phyloP scores from a whole-genome alignment of 2,113 vertebrate species.

The Myotis brandtii region DNA sequence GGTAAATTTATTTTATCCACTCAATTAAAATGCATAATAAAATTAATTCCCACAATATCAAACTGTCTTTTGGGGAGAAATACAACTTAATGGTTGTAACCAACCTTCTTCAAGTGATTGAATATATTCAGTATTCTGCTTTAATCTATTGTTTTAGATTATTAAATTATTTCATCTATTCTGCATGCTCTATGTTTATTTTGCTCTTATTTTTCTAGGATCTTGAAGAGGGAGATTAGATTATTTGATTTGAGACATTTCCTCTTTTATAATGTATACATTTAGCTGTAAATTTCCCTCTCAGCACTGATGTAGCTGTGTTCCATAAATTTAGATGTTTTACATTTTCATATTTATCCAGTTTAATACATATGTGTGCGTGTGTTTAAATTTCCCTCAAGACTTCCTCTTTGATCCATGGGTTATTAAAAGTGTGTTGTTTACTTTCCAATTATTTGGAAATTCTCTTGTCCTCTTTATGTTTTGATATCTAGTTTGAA shows the following conservation, averaged over 20 bases:
- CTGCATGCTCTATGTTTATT: not conserved
- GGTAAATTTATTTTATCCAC: not conserved
- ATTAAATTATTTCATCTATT: not conserved
- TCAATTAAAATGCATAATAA: not conserved
- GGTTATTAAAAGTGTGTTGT: not conserved
- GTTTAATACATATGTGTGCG: too few species aligned
- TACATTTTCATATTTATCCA: not conserved
- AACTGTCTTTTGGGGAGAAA: not conserved
- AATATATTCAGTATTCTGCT: not conserved
- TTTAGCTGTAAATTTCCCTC: not conserved
- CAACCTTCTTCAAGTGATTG: not conserved
- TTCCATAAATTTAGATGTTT: not conserved
- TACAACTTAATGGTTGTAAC: not conserved
- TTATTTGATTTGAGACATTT: not conserved
- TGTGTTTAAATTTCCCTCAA: not conserved
- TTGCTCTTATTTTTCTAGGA: not conserved
- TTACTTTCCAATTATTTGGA: not conserved
- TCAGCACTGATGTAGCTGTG: not conserved
- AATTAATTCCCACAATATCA: not conserved
- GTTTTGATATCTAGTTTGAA: not conserved
- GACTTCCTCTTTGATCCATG: not conserved
- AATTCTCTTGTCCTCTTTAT: not conserved
- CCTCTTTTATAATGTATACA: not conserved
- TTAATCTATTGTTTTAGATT: not conserved
- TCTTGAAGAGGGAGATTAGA: not conserved